Evolutionary conservation across 2,888 invertebrate species (phyloP).

Genomic region (Sicus ferrugineus): DNA sequence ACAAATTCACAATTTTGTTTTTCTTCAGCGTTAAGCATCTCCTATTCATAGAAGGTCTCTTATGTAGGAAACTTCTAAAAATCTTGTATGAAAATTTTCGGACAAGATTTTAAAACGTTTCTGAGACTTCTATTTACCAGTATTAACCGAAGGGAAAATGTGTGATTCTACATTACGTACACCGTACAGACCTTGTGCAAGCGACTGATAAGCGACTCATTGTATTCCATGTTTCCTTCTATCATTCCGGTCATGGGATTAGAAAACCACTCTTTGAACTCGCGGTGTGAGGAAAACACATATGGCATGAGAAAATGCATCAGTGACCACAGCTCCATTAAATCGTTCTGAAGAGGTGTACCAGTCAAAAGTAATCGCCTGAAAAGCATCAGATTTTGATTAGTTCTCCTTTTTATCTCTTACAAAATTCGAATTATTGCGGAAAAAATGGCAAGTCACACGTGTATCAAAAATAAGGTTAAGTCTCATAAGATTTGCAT

Average conservation of each 20-base stretch:
- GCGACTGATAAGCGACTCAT: slow-evolving; percentile 85
- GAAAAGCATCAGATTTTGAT: slow-evolving; percentile 45
- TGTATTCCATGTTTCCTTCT: slow-evolving; percentile 90
- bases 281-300: slow-evolving; percentile 94
- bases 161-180: slow-evolving; percentile 40
- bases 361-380: slow-evolving; percentile 91
- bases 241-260: slow-evolving; percentile 97
- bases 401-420: neutral
- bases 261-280: slow-evolving; percentile 98
- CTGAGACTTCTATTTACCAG: too few relatives aligned
- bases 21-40: neutral
- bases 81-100: too few relatives aligned
- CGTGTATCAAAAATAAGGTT: too few relatives aligned
- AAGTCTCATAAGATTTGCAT: neutral
- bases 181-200: slow-evolving; percentile 80
- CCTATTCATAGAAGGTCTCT: neutral
- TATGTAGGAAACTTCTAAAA: neutral
- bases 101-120: neutral
- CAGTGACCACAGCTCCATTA: slow-evolving; percentile 97
- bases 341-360: slow-evolving; percentile 93
- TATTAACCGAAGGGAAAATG: neutral
- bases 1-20: neutral
- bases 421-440: neutral
- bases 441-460: too few relatives aligned
- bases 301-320: slow-evolving; percentile 99